phyloP scores from a whole-genome alignment of 2,113 vertebrate genomes.

The Anhinga rufa region DNA sequence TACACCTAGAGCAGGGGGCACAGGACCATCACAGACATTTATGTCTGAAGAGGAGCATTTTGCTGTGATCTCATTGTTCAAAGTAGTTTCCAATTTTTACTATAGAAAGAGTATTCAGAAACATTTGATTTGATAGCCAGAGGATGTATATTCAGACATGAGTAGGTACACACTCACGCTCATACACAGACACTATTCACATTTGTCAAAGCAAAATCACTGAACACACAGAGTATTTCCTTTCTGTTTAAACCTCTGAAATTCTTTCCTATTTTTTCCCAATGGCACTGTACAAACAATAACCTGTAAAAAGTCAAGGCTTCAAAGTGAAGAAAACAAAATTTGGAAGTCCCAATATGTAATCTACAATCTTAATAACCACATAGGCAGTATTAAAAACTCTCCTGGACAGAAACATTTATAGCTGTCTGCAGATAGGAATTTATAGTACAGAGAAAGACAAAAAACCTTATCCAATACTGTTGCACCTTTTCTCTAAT shows the following conservation, averaged over 20 bases:
- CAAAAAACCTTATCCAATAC: not conserved
- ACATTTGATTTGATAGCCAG: not conserved
- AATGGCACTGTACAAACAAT: not conserved
- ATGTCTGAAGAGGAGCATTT: not conserved
- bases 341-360: not conserved
- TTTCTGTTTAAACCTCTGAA: not conserved
- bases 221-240: not conserved
- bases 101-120: not conserved
- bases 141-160: not conserved
- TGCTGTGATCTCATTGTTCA: not conserved
- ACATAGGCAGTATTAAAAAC: not conserved
- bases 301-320: not conserved
- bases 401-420: not conserved
- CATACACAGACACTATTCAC: not conserved
- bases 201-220: not conserved
- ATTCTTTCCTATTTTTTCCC: not conserved
- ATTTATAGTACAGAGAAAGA: not conserved
- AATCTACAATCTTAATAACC: not conserved
- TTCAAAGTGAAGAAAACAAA: not conserved
- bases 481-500: not conserved
- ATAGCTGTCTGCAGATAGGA: not conserved
- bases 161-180: not conserved
- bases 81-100: not conserved
- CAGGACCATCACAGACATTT: too few relatives aligned
- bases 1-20: too few relatives aligned